Base-by-base conservation (phyloP, 2,888 invertebrate species). In the Chrysopilus asiliformis region DNA sequence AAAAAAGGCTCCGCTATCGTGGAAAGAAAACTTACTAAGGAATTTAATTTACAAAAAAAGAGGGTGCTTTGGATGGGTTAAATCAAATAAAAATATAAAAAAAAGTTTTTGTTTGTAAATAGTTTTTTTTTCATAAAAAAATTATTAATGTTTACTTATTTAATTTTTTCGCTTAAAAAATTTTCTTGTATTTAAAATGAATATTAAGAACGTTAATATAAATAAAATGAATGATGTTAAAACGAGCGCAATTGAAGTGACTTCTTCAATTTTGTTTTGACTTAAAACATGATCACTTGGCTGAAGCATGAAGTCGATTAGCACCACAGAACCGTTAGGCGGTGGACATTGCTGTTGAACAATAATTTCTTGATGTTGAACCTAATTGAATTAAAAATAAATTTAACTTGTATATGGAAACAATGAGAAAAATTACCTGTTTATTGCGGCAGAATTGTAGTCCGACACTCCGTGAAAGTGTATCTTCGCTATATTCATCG, bases 301-400 rank as follows among this genome's bases (percentile, higher is more conserved):
- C 34, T 67, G 56, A 39, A 72, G 52, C 47, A 65, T 65, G 45
- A 59, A 70, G 47, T 67, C 68, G 36, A 69, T 65, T 39, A 79
- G 65, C 32, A 75, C 71, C 62, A 76, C 76, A 1, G 78, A 76
- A 25, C 85, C 85, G 54, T 86, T 83, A 2, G 82, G 81, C 4
- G 78, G 74, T 4, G 83, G 82, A 53, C 86, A 86, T 12, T 81
- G 74, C 26, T 79, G 74, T 55, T 85, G 83, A 18, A 86, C 79
- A 52, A 90, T 89, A 44, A 85, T 86, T 53, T 86, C 86, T 60
- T 83, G 83, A 51, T 81, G 79, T 50, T 85, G 82, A 43, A 85
- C 76, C 73, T 90, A 32, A 14, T 34, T 34, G 25, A 40, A 36
- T 38, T 12, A 19, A 8, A 19, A 6, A 14, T 25, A 8, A 17